phyloP scores from a whole-genome alignment of 2,113 vertebrate species.

The Amblyopsis rosae region DNA sequence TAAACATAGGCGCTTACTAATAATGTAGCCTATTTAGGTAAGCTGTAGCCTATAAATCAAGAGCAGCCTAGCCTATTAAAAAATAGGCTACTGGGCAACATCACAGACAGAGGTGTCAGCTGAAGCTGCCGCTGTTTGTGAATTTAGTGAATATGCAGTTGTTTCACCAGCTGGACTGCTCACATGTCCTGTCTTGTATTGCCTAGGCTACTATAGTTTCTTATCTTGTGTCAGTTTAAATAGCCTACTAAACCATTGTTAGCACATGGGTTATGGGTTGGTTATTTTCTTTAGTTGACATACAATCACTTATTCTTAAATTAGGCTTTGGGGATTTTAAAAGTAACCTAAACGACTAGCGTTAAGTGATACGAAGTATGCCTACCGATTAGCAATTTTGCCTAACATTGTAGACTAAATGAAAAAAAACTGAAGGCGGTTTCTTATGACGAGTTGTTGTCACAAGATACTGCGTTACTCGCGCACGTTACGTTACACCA shows the following conservation, averaged over 20 bases:
- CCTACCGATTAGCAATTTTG: background rate
- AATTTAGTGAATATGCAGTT: background rate
- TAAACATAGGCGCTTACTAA: too few species aligned
- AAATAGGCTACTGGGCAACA: background rate
- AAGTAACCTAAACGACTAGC: background rate
- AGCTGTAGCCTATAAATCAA: too few species aligned
- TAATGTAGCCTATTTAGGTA: too few species aligned
- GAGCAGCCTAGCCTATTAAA: too few species aligned
- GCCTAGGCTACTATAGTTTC: background rate
- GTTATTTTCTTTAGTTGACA: constrained; percentile 18
- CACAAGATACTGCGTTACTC: background rate
- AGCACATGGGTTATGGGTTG: constrained; percentile 8
- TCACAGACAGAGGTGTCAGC: background rate
- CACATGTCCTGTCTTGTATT: background rate
- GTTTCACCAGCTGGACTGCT: background rate
- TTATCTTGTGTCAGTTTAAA: background rate
- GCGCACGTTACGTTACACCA: background rate
- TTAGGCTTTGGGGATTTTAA: background rate
- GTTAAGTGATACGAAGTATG: too few species aligned
- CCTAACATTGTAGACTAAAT: background rate
- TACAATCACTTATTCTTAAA: background rate
- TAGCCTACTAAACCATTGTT: background rate
- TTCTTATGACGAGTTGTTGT: background rate
- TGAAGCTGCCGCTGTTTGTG: background rate
- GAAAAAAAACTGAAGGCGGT: background rate